These are phyloP conservation scores for Semicossyphus pulcher DNA, from an alignment of 2,113 vertebrate species.

Conservation along the genomic window DNA sequence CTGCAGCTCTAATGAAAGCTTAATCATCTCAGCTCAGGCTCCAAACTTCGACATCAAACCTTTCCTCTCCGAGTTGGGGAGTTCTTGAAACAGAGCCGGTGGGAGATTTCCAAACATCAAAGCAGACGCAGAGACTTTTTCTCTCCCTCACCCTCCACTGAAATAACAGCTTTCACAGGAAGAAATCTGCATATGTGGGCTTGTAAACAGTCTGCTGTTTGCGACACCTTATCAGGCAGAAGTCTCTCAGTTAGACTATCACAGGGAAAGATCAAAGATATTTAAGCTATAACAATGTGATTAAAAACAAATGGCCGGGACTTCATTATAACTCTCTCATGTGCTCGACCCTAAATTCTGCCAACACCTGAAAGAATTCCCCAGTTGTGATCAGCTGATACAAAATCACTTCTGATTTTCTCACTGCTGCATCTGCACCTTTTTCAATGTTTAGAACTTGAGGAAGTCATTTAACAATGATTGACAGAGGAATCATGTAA, in stretches of 20 bases:
- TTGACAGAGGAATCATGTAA: too few relatives aligned
- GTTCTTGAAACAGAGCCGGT: conserved; percentile 60
- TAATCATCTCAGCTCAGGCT: conserved; percentile 44
- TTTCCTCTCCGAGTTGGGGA: conserved; percentile 37
- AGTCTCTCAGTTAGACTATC: neutral
- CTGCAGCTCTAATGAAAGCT: conserved; percentile 23
- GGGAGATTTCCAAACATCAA: conserved; percentile 62
- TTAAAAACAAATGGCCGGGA: neutral
- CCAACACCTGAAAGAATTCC: too few relatives aligned
- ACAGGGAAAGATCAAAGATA: conserved; percentile 2
- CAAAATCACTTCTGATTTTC: too few relatives aligned
- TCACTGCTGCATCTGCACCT: too few relatives aligned
- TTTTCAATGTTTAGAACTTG: too few relatives aligned
- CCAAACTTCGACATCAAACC: conserved; percentile 31
- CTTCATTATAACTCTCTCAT: too few relatives aligned
- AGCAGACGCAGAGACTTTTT: conserved; percentile 21
- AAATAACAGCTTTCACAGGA: conserved; percentile 34
- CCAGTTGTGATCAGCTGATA: too few relatives aligned
- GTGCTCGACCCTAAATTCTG: neutral
- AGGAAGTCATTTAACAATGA: too few relatives aligned
- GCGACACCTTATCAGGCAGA: neutral
- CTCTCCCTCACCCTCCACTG: neutral
- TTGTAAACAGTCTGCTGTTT: conserved; percentile 33
- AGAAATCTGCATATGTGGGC: conserved; percentile 6
- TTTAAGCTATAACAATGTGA: neutral